Evolutionary conservation across 1,140 invertebrate genomes (phyloP).

Genomic region (Calephelis nemesis): DNA sequence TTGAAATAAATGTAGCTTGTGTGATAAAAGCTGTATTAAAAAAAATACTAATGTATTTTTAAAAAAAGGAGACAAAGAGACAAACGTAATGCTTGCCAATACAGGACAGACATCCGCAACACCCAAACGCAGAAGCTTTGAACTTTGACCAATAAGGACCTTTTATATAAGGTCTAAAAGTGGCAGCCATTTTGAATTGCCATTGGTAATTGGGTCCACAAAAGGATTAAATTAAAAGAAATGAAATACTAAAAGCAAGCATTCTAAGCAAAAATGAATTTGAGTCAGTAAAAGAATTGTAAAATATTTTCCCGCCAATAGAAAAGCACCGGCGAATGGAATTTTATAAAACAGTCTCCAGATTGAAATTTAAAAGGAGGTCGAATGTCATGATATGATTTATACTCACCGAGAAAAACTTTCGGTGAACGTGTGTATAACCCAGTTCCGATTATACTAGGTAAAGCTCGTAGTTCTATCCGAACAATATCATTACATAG

Average conservation of each 20-base stretch:
- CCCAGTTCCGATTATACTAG: constrained; percentile 4
- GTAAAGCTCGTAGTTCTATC: not conserved
- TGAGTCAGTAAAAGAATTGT: constrained; percentile 44
- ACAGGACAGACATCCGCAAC: too few species aligned
- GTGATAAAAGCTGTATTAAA: too few species aligned
- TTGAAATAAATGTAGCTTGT: too few species aligned
- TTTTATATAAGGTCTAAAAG: too few species aligned
- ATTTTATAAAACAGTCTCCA: constrained; percentile 36
- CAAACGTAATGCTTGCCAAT: too few species aligned
- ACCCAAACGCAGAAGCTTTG: too few species aligned
- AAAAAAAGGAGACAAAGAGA: too few species aligned
- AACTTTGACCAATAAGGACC: too few species aligned
- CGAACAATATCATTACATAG: too few species aligned
- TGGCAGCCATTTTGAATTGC: too few species aligned
- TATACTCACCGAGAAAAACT: constrained; percentile 15
- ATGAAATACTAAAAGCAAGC: constrained; percentile 60
- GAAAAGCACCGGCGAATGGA: constrained; percentile 46
- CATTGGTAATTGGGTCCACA: too few species aligned
- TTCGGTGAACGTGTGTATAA: not conserved
- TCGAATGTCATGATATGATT: constrained; percentile 24
- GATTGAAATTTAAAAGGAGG: constrained; percentile 36
- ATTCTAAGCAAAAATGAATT: constrained; percentile 41
- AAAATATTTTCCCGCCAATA: constrained; percentile 54
- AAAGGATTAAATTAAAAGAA: constrained; percentile 35
- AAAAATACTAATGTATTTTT: too few species aligned